A percentile compares a stretch with the other conserved stretches of the same genome.
Conservation (phyloP, 2,888 invertebrate genomes). For the Apodemia mormo region DNA sequence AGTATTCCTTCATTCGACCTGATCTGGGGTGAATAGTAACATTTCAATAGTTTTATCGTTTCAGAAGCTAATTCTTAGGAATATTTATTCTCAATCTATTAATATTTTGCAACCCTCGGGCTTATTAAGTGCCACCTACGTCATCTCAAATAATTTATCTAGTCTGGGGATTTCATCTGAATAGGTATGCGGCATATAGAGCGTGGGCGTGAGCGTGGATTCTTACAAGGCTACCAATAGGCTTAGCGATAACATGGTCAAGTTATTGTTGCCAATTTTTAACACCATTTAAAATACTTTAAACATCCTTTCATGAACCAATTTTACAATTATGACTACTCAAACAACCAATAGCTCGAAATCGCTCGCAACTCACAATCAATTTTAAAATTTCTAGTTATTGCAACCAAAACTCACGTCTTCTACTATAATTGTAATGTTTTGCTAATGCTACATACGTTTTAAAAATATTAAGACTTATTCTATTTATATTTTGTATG, state of each 20-base stretch:
- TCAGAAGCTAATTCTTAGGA: no score
- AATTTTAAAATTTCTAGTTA: no score
- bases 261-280: conserved; percentile 23
- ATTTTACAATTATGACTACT: no score
- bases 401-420: no score
- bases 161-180: conserved; percentile 83
- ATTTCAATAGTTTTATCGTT: no score
- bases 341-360: no score
- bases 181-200: conserved; percentile 85
- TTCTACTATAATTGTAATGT: not conserved
- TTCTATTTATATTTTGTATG: not conserved
- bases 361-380: no score
- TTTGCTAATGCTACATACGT: not conserved
- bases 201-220: conserved; percentile 85
- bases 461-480: not conserved
- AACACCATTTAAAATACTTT: no score
- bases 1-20: no score
- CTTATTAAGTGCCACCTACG: conserved; percentile 28
- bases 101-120: not conserved
- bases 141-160: conserved; percentile 40
- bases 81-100: not conserved
- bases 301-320: no score
- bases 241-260: conserved; percentile 63
- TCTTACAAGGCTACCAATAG: conserved; percentile 84
- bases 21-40: no score